A percentile compares a stretch with the other conserved stretches of the same genome.
Conservation (phyloP, 2,797 vertebrate genomes). For the Urophycis tenuis region DNA sequence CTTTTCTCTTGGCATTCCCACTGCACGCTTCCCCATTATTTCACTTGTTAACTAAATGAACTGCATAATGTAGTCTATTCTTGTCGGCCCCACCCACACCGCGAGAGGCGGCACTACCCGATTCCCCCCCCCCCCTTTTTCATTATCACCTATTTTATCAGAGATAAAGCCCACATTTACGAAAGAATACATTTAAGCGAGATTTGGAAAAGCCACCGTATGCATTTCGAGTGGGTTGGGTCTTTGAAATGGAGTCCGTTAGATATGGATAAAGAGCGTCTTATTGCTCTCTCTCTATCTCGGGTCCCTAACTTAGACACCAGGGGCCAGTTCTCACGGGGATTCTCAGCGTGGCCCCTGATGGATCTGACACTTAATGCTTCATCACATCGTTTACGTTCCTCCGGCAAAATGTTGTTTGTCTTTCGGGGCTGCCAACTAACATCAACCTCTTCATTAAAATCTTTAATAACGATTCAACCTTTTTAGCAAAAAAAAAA, state of each 20-base stretch:
- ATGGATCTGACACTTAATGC: constrained; percentile 1
- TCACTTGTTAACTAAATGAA: constrained; percentile 99
- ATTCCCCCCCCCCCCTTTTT: constrained; percentile 62
- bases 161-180: constrained; percentile 50
- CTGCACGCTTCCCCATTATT: constrained; percentile 99
- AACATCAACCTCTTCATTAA: not conserved
- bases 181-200: constrained; percentile 48
- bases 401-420: not conserved
- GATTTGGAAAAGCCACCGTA: constrained; percentile 29
- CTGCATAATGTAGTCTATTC: constrained; percentile 99
- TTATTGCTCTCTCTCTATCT: not conserved
- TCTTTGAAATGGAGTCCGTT: not conserved
- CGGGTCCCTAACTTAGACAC: constrained; percentile 1
- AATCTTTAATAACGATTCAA: not conserved
- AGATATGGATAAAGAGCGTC: not conserved
- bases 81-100: constrained; percentile 99
- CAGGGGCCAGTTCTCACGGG: constrained; percentile 1
- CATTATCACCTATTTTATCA: constrained; percentile 67
- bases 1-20: constrained; percentile 97
- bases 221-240: constrained; percentile 2
- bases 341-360: not conserved
- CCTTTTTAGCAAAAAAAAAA: not conserved
- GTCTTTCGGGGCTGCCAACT: not conserved
- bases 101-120: constrained; percentile 79
- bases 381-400: not conserved